Conservation (phyloP, 53 echinoderm and acorn worm genomes). For the Holothuria leucospilota region DNA sequence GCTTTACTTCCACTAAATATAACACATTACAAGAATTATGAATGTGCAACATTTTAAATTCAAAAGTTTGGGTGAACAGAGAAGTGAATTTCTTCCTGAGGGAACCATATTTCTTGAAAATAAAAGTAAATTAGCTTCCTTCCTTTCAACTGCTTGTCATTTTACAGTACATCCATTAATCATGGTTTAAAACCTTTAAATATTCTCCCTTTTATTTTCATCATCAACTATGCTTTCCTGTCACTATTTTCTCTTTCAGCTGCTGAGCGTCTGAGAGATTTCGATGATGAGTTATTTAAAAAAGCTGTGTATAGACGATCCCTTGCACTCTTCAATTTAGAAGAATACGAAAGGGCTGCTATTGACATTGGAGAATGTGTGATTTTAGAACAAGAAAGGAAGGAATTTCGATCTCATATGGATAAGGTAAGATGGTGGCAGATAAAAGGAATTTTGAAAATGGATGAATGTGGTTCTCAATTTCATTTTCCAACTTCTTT, state of each 20-base stretch:
- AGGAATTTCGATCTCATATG: constrained; percentile 75
- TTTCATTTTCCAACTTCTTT: background rate
- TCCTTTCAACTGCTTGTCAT: too few relatives aligned
- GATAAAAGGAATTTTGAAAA: too few relatives aligned
- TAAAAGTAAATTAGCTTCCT: too few relatives aligned
- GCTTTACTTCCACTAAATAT: background rate
- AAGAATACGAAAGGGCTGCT: constrained; percentile 68
- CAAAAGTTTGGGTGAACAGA: too few relatives aligned
- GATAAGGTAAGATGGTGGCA: constrained; percentile 71
- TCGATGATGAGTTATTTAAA: constrained; percentile 58
- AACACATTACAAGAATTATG: too few relatives aligned
- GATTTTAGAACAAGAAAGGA: constrained; percentile 50
- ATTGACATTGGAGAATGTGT: constrained; percentile 81
- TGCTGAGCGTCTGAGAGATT: constrained; percentile 28
- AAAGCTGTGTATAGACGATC: constrained; percentile 90
- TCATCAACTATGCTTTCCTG: background rate
- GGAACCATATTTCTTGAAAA: too few relatives aligned
- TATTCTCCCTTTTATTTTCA: too few relatives aligned
- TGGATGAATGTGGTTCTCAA: too few relatives aligned
- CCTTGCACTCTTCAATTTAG: constrained; percentile 72
- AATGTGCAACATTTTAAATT: too few relatives aligned
- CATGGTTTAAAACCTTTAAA: too few relatives aligned
- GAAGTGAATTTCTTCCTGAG: too few relatives aligned
- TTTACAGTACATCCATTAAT: too few relatives aligned
- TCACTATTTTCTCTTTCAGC: background rate